Evolutionary conservation across 2,113 vertebrate genomes (phyloP).

Genomic region (Lipotes vexillifer): DNA sequence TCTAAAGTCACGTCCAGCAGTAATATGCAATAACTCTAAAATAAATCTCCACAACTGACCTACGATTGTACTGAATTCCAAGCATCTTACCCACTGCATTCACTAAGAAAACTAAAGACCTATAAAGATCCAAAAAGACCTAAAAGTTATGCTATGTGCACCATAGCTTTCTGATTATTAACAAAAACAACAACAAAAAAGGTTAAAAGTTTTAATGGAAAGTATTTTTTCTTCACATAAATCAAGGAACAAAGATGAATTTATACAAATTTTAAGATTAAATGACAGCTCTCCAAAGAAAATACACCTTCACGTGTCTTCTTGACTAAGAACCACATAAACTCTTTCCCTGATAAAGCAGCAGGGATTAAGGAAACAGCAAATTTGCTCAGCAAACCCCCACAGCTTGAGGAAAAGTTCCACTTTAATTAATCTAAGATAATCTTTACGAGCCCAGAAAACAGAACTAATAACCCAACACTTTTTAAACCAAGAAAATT

Average conservation of each 20-base stretch:
- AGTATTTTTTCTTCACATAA: not conserved
- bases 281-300: not conserved
- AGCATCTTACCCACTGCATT: not conserved
- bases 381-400: not conserved
- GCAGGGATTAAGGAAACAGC: not conserved
- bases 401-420: not conserved
- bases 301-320: not conserved
- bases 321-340: not conserved
- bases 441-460: not conserved
- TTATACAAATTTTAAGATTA: not conserved
- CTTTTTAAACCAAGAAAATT: not conserved
- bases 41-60: not conserved
- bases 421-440: not conserved
- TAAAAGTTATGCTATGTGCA: not conserved
- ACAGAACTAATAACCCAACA: not conserved
- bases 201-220: not conserved
- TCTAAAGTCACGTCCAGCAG: not conserved
- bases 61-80: not conserved
- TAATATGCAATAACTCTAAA: not conserved
- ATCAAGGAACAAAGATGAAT: not conserved
- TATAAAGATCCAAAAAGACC: not conserved
- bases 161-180: not conserved
- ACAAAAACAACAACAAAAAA: not conserved
- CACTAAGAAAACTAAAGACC: not conserved
- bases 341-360: not conserved